Conservation (phyloP, 2,888 invertebrate species). For the Calameuta idolon region DNA sequence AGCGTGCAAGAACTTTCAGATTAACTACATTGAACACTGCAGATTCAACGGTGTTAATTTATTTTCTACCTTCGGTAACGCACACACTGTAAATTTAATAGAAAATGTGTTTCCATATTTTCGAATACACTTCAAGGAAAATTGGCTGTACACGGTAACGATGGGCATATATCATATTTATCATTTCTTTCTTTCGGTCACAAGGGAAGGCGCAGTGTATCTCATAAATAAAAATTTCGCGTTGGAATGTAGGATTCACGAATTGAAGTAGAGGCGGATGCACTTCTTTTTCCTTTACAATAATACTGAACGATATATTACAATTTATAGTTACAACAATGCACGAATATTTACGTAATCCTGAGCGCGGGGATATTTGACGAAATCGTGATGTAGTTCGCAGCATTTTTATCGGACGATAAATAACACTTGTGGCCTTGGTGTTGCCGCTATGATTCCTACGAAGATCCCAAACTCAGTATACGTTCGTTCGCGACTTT, state of each 20-base stretch:
- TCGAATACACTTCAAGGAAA: constrained; percentile 10
- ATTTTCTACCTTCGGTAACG: constrained; percentile 2
- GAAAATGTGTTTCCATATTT: constrained; percentile 30
- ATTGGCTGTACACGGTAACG: constrained; percentile 20
- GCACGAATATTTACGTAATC: not conserved
- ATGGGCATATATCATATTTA: constrained; percentile 18
- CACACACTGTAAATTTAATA: constrained; percentile 16
- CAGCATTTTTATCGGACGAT: constrained; percentile 21
- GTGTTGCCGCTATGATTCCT: constrained; percentile 25
- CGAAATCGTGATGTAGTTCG: constrained; percentile 19
- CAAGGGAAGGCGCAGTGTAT: constrained; percentile 26
- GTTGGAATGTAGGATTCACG: constrained; percentile 61
- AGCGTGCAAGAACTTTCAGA: not conserved
- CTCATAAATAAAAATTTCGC: constrained; percentile 43
- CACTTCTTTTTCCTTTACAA: constrained; percentile 45
- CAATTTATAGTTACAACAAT: constrained; percentile 52
- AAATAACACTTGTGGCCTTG: constrained; percentile 32
- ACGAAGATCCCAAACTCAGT: not conserved
- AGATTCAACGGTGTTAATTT: not conserved
- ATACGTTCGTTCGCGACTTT: not conserved
- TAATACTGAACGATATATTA: constrained; percentile 65
- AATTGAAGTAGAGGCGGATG: constrained; percentile 42
- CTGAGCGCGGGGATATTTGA: constrained; percentile 26
- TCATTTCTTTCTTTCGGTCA: constrained; percentile 12
- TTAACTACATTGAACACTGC: constrained; percentile 1